Evolutionary conservation across 2,113 vertebrate species (phyloP), one percentile per base, ranked within the genome.

Genomic region (Podilymbus podiceps): DNA sequence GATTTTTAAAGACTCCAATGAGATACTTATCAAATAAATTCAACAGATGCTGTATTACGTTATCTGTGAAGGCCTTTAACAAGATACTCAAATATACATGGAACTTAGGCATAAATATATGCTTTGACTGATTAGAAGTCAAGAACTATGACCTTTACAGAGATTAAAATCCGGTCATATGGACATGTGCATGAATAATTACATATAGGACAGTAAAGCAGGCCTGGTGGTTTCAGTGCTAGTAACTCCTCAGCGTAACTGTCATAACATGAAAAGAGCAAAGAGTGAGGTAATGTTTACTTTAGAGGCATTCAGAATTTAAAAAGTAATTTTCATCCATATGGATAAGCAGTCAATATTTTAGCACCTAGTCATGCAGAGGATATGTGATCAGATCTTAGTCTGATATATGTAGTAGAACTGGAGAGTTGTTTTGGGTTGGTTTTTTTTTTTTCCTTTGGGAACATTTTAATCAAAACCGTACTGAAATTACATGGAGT

Each of bases 91-190:
- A 44, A 90, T 91, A 91, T 49, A 77, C 13, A 62, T 56, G 44
- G 67, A 89, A 53, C 90, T 93, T 88, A 74, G 19, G 24, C 31
- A 73, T 53, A 92, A 77, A 92, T 76, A 59, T 73, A 76, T 97
- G 38, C 9, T 97, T 96, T 91, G 80, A 90, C 78, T 97, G 95
- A 96, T 82, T 72, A 85, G 68, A 97, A 95, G 85, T 85, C 79
- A 95, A 78, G 80, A 97, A 94, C 93, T 86, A 74, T 85, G 94
- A 86, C 89, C 91, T 96, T 95, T 90, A 55, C 53, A 76, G 74
- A 96, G 94, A 85, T 52, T 77, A 18, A 84, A 93, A 97, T 94
- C 80, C 15, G 95, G 60, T 95, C 75, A 58, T 67, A 55, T 42
- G 85, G 85, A 67, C 73, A 91, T 40, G 50, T 88, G 81, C 80